Evolutionary conservation across 2,888 invertebrate genomes (phyloP).

Genomic region (Oxycera nigricornis): DNA sequence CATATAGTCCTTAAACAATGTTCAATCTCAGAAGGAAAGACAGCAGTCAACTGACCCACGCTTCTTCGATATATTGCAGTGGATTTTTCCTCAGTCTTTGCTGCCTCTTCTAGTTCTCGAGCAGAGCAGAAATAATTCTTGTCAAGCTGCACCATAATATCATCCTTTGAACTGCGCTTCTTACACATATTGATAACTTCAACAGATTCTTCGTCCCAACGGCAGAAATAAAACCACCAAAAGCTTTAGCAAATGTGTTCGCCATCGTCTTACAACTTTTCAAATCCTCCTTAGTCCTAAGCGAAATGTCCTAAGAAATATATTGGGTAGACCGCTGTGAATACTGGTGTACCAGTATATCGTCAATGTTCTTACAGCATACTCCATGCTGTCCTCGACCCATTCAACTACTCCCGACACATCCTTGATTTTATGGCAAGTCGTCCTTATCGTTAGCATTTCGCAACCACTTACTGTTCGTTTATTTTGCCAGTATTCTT

Average conservation of each 20-base stretch:
- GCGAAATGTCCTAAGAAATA: conserved; percentile 21
- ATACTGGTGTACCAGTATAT: conserved; percentile 30
- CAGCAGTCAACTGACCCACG: neutral
- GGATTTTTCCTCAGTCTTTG: neutral
- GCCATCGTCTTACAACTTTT: conserved; percentile 15
- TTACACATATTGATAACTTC: neutral
- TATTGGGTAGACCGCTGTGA: conserved; percentile 27
- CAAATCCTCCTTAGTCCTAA: conserved; percentile 7
- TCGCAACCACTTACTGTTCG: neutral
- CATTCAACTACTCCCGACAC: neutral
- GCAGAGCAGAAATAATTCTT: conserved; percentile 3
- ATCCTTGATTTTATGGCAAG: neutral
- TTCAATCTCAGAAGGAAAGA: neutral
- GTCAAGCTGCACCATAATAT: neutral
- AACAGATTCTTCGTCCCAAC: neutral
- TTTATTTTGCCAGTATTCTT: neutral
- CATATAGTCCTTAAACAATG: neutral
- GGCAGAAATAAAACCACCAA: neutral
- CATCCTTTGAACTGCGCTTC: conserved; percentile 11
- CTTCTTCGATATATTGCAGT: neutral
- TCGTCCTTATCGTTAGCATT: neutral
- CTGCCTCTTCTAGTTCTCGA: neutral
- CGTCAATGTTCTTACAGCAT: neutral
- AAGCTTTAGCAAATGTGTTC: neutral
- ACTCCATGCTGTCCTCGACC: neutral